Evolutionary conservation across 1,140 invertebrate species (phyloP), one percentile per base, ranked within the genome.

Genomic region (Arion vulgaris): DNA sequence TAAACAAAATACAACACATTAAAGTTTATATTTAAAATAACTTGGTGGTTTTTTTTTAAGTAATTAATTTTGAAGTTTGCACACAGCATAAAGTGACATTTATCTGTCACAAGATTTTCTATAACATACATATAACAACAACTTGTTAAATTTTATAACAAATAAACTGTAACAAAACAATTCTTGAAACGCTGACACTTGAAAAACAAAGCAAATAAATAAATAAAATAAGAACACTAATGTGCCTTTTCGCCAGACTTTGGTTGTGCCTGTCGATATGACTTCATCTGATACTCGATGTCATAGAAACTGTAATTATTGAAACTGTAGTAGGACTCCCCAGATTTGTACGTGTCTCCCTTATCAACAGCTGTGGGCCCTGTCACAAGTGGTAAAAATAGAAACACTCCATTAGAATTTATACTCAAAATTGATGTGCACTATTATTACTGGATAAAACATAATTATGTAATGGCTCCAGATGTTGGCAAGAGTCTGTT

Each of bases 301-400:
- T 72, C 71, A 45, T 72, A 72, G 23, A 72, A 72, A 45, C 36
- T 72, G 71, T 72, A 72, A 26, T 36, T 23, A 72, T 7, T 28
- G n/a, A 72, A 72, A 28, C 26, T 72, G 71, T 41, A 72, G 38
- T 72, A 39, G 4, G 34, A 0, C n/a, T 72, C 71, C 41, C 71
- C 71, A n/a, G 71, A 36, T 45, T 41, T 72, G 71, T 72, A 72
- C 41, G 71, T 72, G 71, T 72, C 71, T 41, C 71, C 71, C 71
- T 72, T 72, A 1, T 72, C 71, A 45, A 41, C 19, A 26, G 15
- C 71, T 41, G 15, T 1, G 7, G 9, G 1, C 28, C 5, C 38
- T 26, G 71, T 17, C 11, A 34, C 68, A 57, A 15, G 62, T 66
- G 62, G n/a, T 32, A 7, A 32, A n/a, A n/a, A n/a, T n/a, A n/a